Evolutionary conservation across 2,113 vertebrate species (phyloP).

Genomic region (Fukomys damarensis): DNA sequence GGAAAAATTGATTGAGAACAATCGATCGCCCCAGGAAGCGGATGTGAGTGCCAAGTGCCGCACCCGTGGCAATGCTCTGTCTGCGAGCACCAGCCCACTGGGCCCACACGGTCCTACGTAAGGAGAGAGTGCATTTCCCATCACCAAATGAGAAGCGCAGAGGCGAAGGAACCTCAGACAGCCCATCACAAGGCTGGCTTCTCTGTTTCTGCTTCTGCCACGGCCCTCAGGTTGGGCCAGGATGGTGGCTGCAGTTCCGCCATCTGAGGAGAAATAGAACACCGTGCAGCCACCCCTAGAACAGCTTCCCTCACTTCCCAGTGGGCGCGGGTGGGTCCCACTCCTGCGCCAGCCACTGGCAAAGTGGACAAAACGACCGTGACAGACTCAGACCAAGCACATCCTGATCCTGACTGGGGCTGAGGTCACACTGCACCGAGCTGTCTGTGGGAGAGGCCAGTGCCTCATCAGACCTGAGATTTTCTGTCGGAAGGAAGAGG

Average conservation of each 20-base stretch:
- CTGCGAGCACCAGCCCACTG: neutral
- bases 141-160: neutral
- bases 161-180: neutral
- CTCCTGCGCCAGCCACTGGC: neutral
- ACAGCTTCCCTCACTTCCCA: neutral
- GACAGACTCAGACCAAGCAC: neutral
- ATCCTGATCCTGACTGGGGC: neutral
- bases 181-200: too few relatives aligned
- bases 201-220: neutral
- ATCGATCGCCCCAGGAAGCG: constrained; percentile 53
- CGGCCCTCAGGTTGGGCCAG: neutral
- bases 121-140: neutral
- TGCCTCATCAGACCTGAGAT: neutral
- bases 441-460: neutral
- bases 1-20: constrained; percentile 18
- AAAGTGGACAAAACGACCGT: neutral
- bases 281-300: neutral
- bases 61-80: neutral
- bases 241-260: neutral
- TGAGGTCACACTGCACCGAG: neutral
- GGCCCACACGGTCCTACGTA: constrained; percentile 32
- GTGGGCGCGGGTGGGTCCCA: neutral
- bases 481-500: neutral
- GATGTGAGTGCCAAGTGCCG: constrained; percentile 40
- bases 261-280: neutral